Conservation (phyloP, 2,888 invertebrate species). For the Caenorhabditis sinica region DNA sequence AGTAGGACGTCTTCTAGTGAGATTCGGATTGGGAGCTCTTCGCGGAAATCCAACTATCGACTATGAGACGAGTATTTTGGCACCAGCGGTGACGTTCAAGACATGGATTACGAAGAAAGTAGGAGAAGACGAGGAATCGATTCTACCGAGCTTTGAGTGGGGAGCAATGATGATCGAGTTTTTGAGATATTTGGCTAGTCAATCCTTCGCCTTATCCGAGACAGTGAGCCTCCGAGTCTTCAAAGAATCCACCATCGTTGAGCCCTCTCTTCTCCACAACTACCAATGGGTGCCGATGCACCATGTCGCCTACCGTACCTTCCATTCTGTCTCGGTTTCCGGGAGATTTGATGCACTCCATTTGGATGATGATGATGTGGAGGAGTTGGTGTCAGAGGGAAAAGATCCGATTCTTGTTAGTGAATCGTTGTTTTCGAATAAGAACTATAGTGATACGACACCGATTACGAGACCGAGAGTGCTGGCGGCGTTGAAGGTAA, state of each 20-base stretch:
- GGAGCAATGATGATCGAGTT: constrained; percentile 62
- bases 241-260: constrained; percentile 25
- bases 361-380: constrained; percentile 17
- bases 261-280: constrained; percentile 34
- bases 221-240: constrained; percentile 49
- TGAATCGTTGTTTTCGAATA: constrained; percentile 59
- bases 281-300: constrained; percentile 59
- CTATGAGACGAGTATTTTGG: constrained; percentile 34
- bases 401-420: constrained; percentile 68
- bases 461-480: constrained; percentile 51
- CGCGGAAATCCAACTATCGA: constrained; percentile 54
- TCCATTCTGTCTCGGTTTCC: constrained; percentile 71
- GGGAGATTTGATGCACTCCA: constrained; percentile 71
- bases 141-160: constrained; percentile 22
- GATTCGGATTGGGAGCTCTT: constrained; percentile 57
- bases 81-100: neutral
- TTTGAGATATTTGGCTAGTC: constrained; percentile 56
- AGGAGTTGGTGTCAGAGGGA: constrained; percentile 42
- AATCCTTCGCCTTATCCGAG: constrained; percentile 52
- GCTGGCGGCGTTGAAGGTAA: constrained; percentile 61
- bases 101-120: constrained; percentile 23
- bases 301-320: constrained; percentile 73
- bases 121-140: neutral
- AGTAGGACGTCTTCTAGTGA: constrained; percentile 66
- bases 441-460: constrained; percentile 52